A percentile compares a stretch with the other conserved stretches of the same genome.
Conservation (phyloP, 23 tunicate genomes). For the Trididemnum clinides region DNA sequence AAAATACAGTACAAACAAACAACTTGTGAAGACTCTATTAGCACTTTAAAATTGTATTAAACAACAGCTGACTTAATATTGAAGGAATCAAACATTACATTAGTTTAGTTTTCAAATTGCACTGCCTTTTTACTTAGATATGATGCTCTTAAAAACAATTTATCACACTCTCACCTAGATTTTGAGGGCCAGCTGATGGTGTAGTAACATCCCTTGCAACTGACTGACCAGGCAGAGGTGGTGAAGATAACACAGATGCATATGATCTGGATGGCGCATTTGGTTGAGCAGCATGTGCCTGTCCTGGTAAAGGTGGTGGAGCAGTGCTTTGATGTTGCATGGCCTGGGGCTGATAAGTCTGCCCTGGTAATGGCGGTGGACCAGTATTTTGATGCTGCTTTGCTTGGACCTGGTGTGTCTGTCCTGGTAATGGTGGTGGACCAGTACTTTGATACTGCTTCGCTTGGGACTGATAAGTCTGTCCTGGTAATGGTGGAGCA, state of each 20-base stretch:
- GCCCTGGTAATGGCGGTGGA: constrained; percentile 22
- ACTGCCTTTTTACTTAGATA: too few relatives aligned
- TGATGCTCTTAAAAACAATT: neutral
- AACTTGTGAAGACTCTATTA: too few relatives aligned
- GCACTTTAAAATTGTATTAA: too few relatives aligned
- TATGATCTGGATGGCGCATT: constrained; percentile 20
- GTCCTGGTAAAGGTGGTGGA: neutral
- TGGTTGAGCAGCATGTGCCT: neutral
- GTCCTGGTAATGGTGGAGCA: constrained; percentile 50
- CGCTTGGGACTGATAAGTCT: constrained; percentile 16
- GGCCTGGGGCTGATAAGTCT: neutral
- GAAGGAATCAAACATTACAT: too few relatives aligned
- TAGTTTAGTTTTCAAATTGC: too few relatives aligned
- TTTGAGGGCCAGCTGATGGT: neutral
- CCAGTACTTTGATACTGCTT: neutral
- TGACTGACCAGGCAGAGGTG: constrained; percentile 1
- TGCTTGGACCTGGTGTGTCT: too few relatives aligned
- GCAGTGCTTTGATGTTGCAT: neutral
- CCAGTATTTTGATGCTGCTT: neutral
- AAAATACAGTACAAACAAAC: too few relatives aligned
- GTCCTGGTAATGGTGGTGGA: too few relatives aligned
- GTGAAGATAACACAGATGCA: neutral
- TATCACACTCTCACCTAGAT: neutral
- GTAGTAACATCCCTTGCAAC: neutral
- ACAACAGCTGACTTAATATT: too few relatives aligned